A percentile compares a stretch with the other conserved stretches of the same genome.
These are phyloP conservation scores for Apotomis turbidana DNA, from an alignment of 2,888 invertebrate species.

Conservation along the genomic window DNA sequence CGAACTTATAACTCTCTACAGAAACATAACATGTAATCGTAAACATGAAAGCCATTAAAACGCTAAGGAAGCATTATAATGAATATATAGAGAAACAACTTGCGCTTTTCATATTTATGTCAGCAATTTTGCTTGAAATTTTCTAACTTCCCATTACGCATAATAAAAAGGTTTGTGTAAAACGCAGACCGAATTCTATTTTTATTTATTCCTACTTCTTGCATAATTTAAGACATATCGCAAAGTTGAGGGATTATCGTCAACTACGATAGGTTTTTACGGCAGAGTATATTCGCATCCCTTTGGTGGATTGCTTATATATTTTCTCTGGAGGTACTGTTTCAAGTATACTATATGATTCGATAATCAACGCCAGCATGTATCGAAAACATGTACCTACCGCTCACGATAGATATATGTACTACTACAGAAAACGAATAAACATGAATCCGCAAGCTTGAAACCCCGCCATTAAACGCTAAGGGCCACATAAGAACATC, in stretches of 20 bases:
- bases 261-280: no score
- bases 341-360: no score
- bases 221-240: no score
- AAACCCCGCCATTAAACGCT: slow-evolving; percentile 23
- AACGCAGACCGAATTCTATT: background rate
- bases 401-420: background rate
- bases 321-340: no score
- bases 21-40: background rate
- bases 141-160: background rate
- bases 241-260: no score
- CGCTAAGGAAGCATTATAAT: background rate
- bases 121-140: background rate
- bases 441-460: slow-evolving; percentile 14
- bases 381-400: slow-evolving; percentile 1
- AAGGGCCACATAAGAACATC: slow-evolving; percentile 47
- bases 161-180: background rate
- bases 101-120: background rate
- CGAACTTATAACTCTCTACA: background rate
- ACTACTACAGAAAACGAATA: slow-evolving; percentile 4
- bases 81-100: background rate
- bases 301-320: no score
- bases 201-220: no score
- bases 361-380: no score
- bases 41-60: background rate
- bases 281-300: no score